Evolutionary conservation across 2,888 invertebrate genomes (phyloP), one percentile per base, ranked within the genome.

Genomic region (Brenthis daphne): DNA sequence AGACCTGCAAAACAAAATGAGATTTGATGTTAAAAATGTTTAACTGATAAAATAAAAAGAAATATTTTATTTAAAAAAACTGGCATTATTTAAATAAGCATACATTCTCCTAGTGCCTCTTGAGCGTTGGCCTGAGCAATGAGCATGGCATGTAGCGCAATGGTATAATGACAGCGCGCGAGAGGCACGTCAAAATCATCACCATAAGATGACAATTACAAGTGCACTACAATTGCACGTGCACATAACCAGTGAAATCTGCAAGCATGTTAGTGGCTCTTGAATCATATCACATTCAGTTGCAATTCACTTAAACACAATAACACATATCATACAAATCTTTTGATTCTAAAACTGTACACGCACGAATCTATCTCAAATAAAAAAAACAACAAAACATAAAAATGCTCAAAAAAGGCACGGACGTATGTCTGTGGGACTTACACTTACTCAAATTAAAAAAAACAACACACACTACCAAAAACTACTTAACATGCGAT

Each of bases 211-310:
- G 29, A 29, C n/a, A 29, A 20, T 43, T 29, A 33, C 47, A 55
- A 29, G 4, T 53, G 11, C 57, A 43, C 54, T 51, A 67, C 57
- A 61, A 57, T 65, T 24, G 48, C 55, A 48, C 33, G 51, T 63
- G 63, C 60, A 67, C 29, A 55, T 11, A 47, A 8, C 55, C n/a
- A 64, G 13, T 51, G 16, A 55, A 54, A 29, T 50, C 50, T 55
- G 61, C 61, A 56, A 54, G 53, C 70, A 72, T 72, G 66, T 70
- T 68, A 68, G 65, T 68, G 64, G 65, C 68, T 72, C 70, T 68
- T 68, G 50, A 55, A 53, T 50, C 13, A 16, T 64, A 56, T 66
- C 64, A 66, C 60, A 37, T 70, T 69, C 70, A 58, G 60, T 70
- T 72, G 70, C 68, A 60, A 53, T 33, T 12, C 6, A 63, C 47